These are phyloP conservation scores for Aegithalos caudatus DNA, from an alignment of 2,113 vertebrate genomes.

Conservation along the genomic window DNA sequence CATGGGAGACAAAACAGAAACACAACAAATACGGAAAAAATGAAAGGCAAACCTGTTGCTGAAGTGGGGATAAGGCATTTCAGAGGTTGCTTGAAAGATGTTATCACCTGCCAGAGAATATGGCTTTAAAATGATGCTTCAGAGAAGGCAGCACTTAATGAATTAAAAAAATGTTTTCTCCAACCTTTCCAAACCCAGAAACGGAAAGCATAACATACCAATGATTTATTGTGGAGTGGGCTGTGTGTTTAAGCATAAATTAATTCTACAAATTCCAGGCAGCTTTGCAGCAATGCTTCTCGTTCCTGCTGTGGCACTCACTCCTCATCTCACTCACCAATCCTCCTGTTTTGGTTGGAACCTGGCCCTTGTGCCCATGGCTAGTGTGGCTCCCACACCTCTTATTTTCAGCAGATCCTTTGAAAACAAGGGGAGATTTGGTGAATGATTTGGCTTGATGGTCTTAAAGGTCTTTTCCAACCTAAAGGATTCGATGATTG, in stretches of 20 bases:
- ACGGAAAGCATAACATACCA: neutral
- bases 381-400: accelerated
- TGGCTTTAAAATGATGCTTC: neutral
- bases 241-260: neutral
- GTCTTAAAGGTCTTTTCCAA: neutral
- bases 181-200: neutral
- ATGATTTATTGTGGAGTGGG: neutral
- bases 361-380: neutral
- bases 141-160: neutral
- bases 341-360: neutral
- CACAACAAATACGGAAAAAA: neutral
- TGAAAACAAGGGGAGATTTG: accelerated
- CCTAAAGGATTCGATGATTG: neutral
- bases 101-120: neutral
- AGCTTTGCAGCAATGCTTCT: neutral
- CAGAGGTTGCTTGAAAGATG: neutral
- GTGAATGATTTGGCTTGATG: neutral
- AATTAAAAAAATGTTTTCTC: neutral
- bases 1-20: neutral
- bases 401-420: neutral
- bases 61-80: neutral
- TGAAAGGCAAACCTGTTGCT: neutral
- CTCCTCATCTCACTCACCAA: neutral
- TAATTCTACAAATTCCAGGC: neutral
- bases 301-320: neutral